These are phyloP conservation scores for Merodon equestris DNA, from an alignment of 2,888 invertebrate genomes.

Conservation along the genomic window DNA sequence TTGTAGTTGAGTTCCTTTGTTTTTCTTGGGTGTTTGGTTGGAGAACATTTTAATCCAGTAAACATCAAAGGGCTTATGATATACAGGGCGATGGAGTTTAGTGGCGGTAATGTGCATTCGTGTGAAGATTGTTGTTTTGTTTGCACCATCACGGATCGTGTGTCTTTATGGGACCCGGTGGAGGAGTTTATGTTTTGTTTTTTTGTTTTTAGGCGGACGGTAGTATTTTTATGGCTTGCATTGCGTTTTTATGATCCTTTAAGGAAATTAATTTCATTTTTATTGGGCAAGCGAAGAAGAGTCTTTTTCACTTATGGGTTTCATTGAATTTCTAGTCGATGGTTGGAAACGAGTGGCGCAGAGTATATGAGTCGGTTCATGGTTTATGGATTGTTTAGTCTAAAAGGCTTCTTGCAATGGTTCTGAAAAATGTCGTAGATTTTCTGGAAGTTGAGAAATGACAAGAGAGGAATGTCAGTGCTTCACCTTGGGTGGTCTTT, in stretches of 20 bases:
- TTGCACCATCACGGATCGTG: slow-evolving; percentile 46
- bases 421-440: too few species aligned
- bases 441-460: too few species aligned
- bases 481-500: too few species aligned
- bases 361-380: neutral
- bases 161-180: slow-evolving; percentile 44
- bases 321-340: neutral
- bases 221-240: slow-evolving; percentile 41
- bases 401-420: slow-evolving; percentile 11
- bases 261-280: slow-evolving; percentile 60
- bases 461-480: too few species aligned
- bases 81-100: neutral
- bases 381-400: slow-evolving; percentile 45
- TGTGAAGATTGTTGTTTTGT: slow-evolving; percentile 50
- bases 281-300: slow-evolving; percentile 23
- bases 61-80: slow-evolving; percentile 46
- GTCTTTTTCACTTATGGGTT: too few species aligned
- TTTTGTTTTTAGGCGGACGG: neutral
- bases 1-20: neutral
- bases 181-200: slow-evolving; percentile 34
- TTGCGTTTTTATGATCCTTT: slow-evolving; percentile 61
- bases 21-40: slow-evolving; percentile 7
- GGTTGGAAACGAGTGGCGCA: neutral
- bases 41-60: slow-evolving; percentile 43
- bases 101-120: slow-evolving; percentile 36